A percentile compares a stretch with the other conserved stretches of the same genome.
Evolutionary conservation across 2,888 invertebrate species (phyloP).

Genomic region (Coelinius sp.): DNA sequence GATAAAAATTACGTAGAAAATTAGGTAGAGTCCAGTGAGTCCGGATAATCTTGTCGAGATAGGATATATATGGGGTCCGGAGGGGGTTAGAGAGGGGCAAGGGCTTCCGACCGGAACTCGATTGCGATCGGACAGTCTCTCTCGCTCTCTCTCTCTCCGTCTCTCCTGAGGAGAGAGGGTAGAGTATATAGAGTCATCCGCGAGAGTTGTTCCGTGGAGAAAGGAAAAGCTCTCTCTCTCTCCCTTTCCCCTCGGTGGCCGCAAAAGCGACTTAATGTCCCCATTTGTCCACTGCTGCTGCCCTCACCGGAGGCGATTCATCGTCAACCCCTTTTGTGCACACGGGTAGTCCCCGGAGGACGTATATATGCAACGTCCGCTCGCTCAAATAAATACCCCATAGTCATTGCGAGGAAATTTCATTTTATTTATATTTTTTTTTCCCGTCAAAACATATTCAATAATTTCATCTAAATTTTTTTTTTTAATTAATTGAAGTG

Average conservation of each 20-base stretch:
- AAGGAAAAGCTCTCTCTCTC: constrained; percentile 6
- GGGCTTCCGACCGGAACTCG: constrained; percentile 66
- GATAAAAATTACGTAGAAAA: constrained; percentile 18
- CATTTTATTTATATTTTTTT: neutral
- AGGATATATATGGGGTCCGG: constrained; percentile 32
- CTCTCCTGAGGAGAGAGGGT: constrained; percentile 35
- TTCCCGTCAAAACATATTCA: neutral
- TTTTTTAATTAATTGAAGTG: too few relatives aligned
- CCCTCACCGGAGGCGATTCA: constrained; percentile 65
- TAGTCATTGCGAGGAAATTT: constrained; percentile 21
- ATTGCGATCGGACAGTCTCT: constrained; percentile 63
- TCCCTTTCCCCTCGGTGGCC: constrained; percentile 47
- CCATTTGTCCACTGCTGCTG: constrained; percentile 63
- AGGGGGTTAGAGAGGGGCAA: constrained; percentile 26
- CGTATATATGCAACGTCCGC: constrained; percentile 39
- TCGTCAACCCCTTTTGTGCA: constrained; percentile 56
- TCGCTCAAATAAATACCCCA: constrained; percentile 56
- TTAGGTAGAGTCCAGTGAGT: neutral
- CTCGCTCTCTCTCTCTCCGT: constrained; percentile 50
- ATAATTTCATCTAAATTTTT: neutral
- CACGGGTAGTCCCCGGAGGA: constrained; percentile 32
- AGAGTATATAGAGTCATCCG: constrained; percentile 33
- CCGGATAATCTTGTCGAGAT: constrained; percentile 35
- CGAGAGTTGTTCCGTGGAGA: constrained; percentile 34
- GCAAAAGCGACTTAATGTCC: constrained; percentile 67